Conservation (phyloP, 2,888 invertebrate genomes). For the Amiota minor region DNA sequence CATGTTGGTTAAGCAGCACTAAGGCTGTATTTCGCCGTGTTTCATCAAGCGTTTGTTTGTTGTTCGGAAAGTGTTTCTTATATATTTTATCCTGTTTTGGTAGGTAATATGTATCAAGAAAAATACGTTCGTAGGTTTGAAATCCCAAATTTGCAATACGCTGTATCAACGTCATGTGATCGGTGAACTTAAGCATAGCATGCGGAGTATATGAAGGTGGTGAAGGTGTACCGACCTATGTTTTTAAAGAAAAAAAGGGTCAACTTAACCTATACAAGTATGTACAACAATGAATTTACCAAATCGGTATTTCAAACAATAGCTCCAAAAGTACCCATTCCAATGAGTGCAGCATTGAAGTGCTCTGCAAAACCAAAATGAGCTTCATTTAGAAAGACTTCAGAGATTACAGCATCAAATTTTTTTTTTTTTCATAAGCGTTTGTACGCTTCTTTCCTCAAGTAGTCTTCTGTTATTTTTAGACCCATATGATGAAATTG, state of each 20-base stretch:
- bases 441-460: slow-evolving; percentile 49
- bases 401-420: slow-evolving; percentile 68
- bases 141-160: slow-evolving; percentile 61
- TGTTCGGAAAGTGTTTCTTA: slow-evolving; percentile 52
- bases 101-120: slow-evolving; percentile 51
- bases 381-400: slow-evolving; percentile 68
- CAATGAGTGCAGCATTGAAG: slow-evolving; percentile 59
- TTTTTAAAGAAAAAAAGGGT: neutral
- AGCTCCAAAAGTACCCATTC: slow-evolving; percentile 56
- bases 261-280: neutral
- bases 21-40: slow-evolving; percentile 55
- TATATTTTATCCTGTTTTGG: slow-evolving; percentile 57
- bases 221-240: slow-evolving; percentile 51
- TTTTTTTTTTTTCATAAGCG: slow-evolving; percentile 62
- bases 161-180: slow-evolving; percentile 66
- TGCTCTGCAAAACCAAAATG: slow-evolving; percentile 60
- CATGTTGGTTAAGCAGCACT: slow-evolving; percentile 63
- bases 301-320: slow-evolving; percentile 56
- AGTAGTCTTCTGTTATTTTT: slow-evolving; percentile 54
- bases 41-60: slow-evolving; percentile 47
- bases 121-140: slow-evolving; percentile 45
- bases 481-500: slow-evolving; percentile 58
- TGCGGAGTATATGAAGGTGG: slow-evolving; percentile 63
- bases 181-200: slow-evolving; percentile 51
- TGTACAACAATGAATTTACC: slow-evolving; percentile 32